Percentiles rank a stretch among this genome's conserved stretches.
phyloP scores from a whole-genome alignment of 2,113 vertebrate genomes.

The Plectropomus leopardus region DNA sequence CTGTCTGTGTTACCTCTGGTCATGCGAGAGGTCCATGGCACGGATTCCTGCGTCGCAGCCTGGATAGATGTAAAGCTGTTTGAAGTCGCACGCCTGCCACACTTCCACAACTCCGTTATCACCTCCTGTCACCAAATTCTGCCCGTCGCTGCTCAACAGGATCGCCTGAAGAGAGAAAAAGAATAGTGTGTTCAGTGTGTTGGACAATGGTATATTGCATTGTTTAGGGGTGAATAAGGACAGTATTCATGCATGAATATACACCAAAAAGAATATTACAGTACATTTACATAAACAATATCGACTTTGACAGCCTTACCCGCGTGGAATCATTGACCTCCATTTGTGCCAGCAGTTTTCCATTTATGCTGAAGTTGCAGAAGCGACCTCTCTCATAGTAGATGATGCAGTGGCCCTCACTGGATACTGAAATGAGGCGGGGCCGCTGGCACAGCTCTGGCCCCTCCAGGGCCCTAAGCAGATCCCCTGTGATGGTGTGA shows the following conservation, averaged over 20 bases:
- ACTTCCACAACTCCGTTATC: conserved; percentile 99
- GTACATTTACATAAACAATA: not conserved
- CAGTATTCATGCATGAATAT: too few relatives aligned
- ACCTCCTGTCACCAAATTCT: conserved; percentile 98
- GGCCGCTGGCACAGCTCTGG: conserved; percentile 95
- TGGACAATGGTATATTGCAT: too few relatives aligned
- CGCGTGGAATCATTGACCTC: conserved; percentile 96
- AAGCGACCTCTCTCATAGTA: conserved; percentile 97
- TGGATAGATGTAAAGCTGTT: conserved; percentile 99
- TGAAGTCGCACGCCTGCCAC: conserved; percentile 99
- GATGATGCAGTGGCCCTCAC: conserved; percentile 99
- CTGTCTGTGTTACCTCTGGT: conserved; percentile 92
- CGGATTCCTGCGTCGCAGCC: conserved; percentile 98
- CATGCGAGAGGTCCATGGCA: conserved; percentile 98
- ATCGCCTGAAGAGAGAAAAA: conserved; percentile 86
- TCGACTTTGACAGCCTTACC: conserved; percentile 81
- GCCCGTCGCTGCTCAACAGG: conserved; percentile 96
- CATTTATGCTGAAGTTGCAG: conserved; percentile 99
- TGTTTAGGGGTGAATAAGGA: not conserved
- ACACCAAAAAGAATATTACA: not conserved
- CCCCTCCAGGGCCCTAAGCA: conserved; percentile 96
- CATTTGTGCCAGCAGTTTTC: conserved; percentile 97
- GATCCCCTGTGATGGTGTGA: conserved; percentile 98
- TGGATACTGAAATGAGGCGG: conserved; percentile 97
- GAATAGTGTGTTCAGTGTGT: not conserved